These are phyloP conservation scores for Pristionchus entomophagus DNA, from an alignment of 2,888 invertebrate species.

Conservation along the genomic window DNA sequence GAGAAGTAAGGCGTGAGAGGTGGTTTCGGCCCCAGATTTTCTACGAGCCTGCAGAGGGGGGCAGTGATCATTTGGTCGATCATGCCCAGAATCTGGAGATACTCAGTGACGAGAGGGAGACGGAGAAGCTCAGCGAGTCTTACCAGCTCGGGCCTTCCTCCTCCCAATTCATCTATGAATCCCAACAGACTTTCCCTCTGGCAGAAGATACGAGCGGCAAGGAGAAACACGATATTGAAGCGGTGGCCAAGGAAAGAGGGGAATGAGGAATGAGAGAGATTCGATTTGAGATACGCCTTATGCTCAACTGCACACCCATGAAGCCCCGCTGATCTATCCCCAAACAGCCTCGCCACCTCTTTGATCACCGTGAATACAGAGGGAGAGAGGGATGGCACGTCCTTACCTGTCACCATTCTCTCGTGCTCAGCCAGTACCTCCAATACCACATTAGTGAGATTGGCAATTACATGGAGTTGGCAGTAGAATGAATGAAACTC, in stretches of 20 bases:
- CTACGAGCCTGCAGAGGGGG: neutral
- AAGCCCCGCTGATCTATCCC: no score
- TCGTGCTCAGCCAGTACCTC: neutral
- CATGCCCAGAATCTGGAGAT: constrained; percentile 5
- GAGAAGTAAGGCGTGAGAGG: neutral
- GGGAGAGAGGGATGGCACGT: neutral
- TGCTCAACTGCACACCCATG: no score
- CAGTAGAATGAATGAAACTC: neutral
- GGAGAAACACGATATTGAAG: neutral
- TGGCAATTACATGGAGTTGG: neutral
- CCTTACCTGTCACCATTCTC: neutral
- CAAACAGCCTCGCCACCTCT: no score
- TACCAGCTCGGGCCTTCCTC: neutral
- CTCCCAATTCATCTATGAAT: neutral
- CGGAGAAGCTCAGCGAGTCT: neutral
- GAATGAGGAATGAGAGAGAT: neutral
- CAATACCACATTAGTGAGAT: neutral
- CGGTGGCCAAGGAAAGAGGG: neutral
- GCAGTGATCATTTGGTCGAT: neutral
- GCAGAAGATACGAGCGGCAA: neutral
- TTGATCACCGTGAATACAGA: neutral
- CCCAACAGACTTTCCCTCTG: neutral
- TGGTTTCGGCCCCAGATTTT: neutral
- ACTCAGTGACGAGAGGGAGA: neutral
- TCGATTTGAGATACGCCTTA: no score